A percentile compares a stretch with the other conserved stretches of the same genome.
Evolutionary conservation across 2,888 invertebrate species (phyloP).

Genomic region (Germaria angustata): DNA sequence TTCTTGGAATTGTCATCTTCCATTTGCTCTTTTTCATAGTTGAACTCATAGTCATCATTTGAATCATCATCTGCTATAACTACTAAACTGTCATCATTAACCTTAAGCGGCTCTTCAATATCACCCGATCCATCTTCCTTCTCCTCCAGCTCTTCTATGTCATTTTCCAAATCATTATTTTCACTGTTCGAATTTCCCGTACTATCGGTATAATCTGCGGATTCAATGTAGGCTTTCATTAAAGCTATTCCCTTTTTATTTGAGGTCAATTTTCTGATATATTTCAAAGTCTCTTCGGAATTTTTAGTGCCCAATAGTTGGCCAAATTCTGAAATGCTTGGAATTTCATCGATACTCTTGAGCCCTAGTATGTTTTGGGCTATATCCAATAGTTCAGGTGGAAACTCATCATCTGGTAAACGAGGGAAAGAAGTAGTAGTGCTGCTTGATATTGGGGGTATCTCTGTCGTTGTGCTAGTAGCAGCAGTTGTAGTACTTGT

Average conservation of each 20-base stretch:
- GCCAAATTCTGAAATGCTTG: slow-evolving; percentile 73
- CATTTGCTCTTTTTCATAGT: slow-evolving; percentile 7
- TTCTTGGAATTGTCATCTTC: neutral
- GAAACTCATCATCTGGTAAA: slow-evolving; percentile 69
- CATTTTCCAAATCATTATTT: slow-evolving; percentile 5
- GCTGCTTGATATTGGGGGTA: neutral
- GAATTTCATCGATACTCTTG: slow-evolving; percentile 72
- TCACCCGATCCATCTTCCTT: slow-evolving; percentile 25
- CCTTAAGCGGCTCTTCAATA: slow-evolving; percentile 52
- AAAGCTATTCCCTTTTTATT: slow-evolving; percentile 74
- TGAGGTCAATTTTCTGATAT: slow-evolving; percentile 72
- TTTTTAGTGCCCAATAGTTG: slow-evolving; percentile 74
- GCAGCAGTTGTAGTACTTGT: neutral
- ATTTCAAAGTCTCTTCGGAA: slow-evolving; percentile 72
- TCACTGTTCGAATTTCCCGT: slow-evolving; percentile 21
- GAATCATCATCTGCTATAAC: slow-evolving; percentile 46
- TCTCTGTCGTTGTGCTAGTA: slow-evolving; percentile 24
- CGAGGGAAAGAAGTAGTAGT: neutral
- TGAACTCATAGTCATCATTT: slow-evolving; percentile 51
- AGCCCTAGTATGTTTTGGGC: slow-evolving; percentile 74
- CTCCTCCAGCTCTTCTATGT: neutral
- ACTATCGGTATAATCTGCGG: slow-evolving; percentile 71
- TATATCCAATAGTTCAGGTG: slow-evolving; percentile 74
- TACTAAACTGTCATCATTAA: slow-evolving; percentile 51
- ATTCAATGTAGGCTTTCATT: slow-evolving; percentile 74